Evolutionary conservation across 2,888 invertebrate genomes (phyloP), one percentile per base, ranked within the genome.

Genomic region (Caenorhabditis becei): DNA sequence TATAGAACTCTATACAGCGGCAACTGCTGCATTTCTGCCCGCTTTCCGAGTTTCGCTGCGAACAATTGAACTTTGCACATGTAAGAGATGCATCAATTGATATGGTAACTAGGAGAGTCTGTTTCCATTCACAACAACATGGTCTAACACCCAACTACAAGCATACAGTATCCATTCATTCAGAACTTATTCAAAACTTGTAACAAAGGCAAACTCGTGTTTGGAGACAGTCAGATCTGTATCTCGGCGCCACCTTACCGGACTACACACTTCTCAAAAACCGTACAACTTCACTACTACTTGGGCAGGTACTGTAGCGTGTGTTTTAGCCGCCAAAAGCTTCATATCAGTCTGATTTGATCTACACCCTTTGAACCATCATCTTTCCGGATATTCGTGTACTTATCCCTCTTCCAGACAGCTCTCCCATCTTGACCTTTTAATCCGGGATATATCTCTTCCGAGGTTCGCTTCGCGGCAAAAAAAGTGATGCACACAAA

Each of bases 1-100:
- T 51, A 51, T 51, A 51, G 51, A 51, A 51, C 51, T 51, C 51
- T 26, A 24, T 51, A 24, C 51, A 51, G 51, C 47, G 47, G 18
- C 47, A 20, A 47, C 11, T n/a, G 47, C 47, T 5, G 11, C 41
- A 14, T 14, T 7, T 41, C 14, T 41, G 41, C 18, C 18, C n/a
- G 20, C n/a, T 47, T 47, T 20, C 32, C 32, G 41, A 14, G 7
- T 41, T 14, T 7, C 14, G 14, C 41, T 7, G 41, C 14, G 41
- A 41, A 41, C 41, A 11, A 7, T 7, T 41, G 41, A 14, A 41
- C 41, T 41, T 41, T 41, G 41, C n/a, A n/a, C n/a, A n/a, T n/a
- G n/a, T n/a, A n/a, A n/a, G n/a, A n/a, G n/a, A n/a, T n/a, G n/a
- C n/a, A n/a, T n/a, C n/a, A n/a, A n/a, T n/a, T n/a, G n/a, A n/a